Base-by-base conservation (phyloP, 2,888 invertebrate genomes). In the Eupithecia pulchellata region DNA sequence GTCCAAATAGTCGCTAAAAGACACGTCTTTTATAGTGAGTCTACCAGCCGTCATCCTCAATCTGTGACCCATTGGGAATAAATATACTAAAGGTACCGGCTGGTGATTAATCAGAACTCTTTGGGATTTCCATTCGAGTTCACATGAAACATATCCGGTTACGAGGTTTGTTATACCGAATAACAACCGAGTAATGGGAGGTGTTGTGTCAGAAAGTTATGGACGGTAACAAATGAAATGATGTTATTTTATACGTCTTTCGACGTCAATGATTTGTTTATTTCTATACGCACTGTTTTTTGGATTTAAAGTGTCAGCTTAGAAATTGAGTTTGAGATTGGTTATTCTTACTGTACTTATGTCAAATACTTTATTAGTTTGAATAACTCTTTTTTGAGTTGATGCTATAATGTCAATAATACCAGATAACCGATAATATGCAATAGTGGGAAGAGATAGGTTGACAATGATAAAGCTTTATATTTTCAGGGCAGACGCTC, bases 61-160 rank as follows among this genome's bases (percentile, higher is more conserved):
- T 27, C 68, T 71, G 64, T 14, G 11, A 36, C 9, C 25, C 57
- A 68, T 65, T 57, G 68, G 61, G 55, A 78, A 79, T 75, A 81
- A 66, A 77, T 70, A 77, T 80, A 71, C n/a, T 25, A 14, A 20
- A 9, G 58, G n/a, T 32, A 60, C 60, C 60, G 34, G 67, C 65
- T 47, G 27, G 72, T 72, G 74, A 77, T 79, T 79, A 81, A 79
- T 79, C 81, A 81, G 76, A 68, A 66, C 71, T 73, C 74, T 73
- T 76, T 75, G 47, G 71, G 73, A 70, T 70, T 72, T 76, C 68
- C 65, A 75, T 74, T 47, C 42, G 66, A 80, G 74, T 75, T 74
- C 67, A 71, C 70, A 61, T 68, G 68, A 68, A 61, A 67, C 63
- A 65, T 66, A 73, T 74, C 71, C 69, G 58, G 63, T 61, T 61